These are phyloP conservation scores for Bagarius yarrelli DNA, from an alignment of 2,113 vertebrate genomes.

Conservation along the genomic window DNA sequence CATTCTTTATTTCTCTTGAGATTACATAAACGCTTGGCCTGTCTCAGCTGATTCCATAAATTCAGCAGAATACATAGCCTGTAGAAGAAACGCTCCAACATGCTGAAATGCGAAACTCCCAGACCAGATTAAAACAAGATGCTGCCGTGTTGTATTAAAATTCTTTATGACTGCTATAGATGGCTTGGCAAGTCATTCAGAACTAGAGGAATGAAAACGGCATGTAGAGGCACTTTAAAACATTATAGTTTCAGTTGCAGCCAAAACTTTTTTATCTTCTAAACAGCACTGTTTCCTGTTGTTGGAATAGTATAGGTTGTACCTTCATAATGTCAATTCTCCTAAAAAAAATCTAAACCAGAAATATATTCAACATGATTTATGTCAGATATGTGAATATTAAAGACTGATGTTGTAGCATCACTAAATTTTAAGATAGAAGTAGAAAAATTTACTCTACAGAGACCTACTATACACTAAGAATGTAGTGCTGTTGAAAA, in stretches of 20 bases:
- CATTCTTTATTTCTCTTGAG: constrained; percentile 42
- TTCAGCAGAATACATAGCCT: constrained; percentile 38
- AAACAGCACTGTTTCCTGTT: background rate
- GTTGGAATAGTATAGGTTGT: background rate
- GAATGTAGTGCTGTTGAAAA: background rate
- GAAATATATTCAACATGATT: background rate
- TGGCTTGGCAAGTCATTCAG: background rate
- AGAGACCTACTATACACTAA: background rate
- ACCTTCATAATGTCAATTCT: background rate
- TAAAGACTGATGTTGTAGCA: background rate
- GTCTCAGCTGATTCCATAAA: constrained; percentile 48
- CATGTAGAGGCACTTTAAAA: background rate
- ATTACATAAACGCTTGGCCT: constrained; percentile 28
- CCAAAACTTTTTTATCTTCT: background rate
- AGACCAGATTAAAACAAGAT: constrained; percentile 42
- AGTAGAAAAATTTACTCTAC: background rate
- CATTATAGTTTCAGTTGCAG: background rate
- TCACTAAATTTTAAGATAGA: background rate
- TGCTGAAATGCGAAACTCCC: constrained; percentile 53
- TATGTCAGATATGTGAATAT: background rate
- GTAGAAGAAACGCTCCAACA: constrained; percentile 14
- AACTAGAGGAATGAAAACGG: background rate
- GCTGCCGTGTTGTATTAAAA: constrained; percentile 18
- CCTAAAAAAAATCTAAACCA: background rate
- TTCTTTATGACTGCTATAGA: background rate